Percentiles rank a stretch among this genome's conserved stretches.
These are phyloP conservation scores for Piaya cayana DNA, from an alignment of 2,113 vertebrate species.

Conservation along the genomic window DNA sequence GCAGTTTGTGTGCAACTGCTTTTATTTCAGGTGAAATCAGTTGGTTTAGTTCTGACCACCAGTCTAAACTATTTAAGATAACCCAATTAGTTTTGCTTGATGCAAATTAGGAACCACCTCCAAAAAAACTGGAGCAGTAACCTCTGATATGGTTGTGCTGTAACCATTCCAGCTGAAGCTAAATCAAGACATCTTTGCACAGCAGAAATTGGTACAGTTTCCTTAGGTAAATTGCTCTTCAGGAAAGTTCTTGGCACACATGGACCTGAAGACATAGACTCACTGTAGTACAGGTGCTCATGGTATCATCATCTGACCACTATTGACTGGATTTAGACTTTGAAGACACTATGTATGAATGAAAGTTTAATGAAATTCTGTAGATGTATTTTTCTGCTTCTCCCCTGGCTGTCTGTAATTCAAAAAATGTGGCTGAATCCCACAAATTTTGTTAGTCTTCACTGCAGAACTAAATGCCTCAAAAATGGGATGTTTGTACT, in stretches of 20 bases:
- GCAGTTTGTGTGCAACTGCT: neutral
- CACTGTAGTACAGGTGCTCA: neutral
- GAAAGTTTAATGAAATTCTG: neutral
- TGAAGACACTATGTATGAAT: neutral
- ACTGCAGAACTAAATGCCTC: neutral
- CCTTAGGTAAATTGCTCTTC: neutral
- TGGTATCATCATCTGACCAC: neutral
- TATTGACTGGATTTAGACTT: neutral
- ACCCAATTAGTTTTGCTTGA: neutral
- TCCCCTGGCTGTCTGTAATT: neutral
- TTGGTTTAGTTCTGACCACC: neutral
- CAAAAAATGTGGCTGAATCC: neutral
- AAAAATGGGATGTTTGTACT: neutral
- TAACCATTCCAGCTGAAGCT: neutral
- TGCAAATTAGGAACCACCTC: neutral
- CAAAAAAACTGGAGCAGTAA: neutral
- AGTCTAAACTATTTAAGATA: neutral
- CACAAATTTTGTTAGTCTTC: neutral
- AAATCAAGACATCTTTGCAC: neutral
- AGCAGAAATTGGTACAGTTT: neutral
- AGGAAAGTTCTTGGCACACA: neutral
- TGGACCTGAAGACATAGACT: neutral
- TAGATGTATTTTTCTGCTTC: neutral
- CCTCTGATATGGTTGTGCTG: neutral
- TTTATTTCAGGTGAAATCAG: neutral